Percentiles rank a stretch among this genome's conserved stretches.
phyloP scores from a whole-genome alignment of 2,888 invertebrate species.

The Euproctis similis region DNA sequence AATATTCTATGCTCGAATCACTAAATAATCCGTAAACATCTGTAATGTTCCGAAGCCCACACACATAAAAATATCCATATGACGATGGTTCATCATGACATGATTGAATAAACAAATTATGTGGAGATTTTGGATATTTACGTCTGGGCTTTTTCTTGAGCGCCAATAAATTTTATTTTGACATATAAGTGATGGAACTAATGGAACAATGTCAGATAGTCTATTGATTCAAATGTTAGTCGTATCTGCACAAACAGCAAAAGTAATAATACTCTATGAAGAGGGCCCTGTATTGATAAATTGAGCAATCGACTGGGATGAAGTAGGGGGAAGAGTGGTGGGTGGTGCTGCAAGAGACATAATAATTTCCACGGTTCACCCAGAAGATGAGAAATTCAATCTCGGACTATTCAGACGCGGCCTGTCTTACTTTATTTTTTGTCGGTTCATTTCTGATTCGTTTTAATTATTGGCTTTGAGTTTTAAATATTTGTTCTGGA shows the following conservation, averaged over 20 bases:
- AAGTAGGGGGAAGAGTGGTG: constrained; percentile 41
- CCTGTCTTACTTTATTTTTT: constrained; percentile 19
- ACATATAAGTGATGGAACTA: no score
- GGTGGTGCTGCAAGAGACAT: constrained; percentile 58
- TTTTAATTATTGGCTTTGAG: constrained; percentile 23
- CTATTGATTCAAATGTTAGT: background rate
- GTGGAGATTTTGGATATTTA: no score
- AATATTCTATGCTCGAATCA: no score
- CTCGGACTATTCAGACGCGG: constrained; percentile 25
- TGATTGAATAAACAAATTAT: no score
- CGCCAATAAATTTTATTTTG: no score
- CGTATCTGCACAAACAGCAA: constrained; percentile 9
- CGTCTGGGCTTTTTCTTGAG: no score
- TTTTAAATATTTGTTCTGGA: constrained; percentile 20
- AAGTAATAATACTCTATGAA: constrained; percentile 31
- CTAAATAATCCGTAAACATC: no score
- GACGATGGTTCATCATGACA: no score
- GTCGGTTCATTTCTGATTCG: constrained; percentile 17
- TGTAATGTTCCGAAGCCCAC: no score
- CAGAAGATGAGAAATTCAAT: constrained; percentile 58
- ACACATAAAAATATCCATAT: no score
- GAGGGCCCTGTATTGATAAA: constrained; percentile 60
- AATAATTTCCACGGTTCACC: constrained; percentile 57
- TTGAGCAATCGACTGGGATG: constrained; percentile 66
- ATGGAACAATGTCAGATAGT: no score